phyloP scores from a whole-genome alignment of 2,797 vertebrate species.

The Argya squamiceps region DNA sequence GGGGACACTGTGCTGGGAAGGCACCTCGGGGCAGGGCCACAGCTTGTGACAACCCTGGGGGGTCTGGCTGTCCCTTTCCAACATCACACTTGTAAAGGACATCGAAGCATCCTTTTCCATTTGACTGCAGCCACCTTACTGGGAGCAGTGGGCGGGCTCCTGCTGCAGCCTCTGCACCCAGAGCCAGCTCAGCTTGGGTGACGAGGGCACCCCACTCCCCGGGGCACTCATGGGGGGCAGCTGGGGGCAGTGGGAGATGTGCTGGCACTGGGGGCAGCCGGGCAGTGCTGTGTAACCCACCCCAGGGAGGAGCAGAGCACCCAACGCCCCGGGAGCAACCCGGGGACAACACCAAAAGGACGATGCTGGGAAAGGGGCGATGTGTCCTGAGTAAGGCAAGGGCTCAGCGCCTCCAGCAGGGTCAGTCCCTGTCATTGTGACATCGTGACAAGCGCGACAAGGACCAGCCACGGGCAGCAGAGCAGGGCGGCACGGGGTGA shows the following conservation, averaged over 20 bases:
- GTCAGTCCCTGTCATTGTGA: neutral
- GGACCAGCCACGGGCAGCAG: rapidly evolving
- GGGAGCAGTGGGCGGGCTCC: neutral
- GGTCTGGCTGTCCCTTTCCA: neutral
- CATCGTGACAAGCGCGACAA: rapidly evolving
- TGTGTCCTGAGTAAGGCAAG: rapidly evolving
- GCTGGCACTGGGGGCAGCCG: neutral
- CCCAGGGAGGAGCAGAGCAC: neutral
- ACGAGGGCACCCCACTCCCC: rapidly evolving
- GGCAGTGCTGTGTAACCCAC: rapidly evolving
- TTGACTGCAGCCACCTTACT: neutral
- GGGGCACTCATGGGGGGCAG: rapidly evolving
- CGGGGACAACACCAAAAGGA: neutral
- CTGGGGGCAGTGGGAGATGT: rapidly evolving
- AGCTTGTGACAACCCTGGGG: rapidly evolving
- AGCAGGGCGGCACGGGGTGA: neutral
- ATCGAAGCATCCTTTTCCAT: neutral
- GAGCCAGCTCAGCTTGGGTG: rapidly evolving
- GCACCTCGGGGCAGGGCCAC: neutral
- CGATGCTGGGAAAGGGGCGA: neutral
- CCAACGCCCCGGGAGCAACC: neutral
- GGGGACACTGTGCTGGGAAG: rapidly evolving
- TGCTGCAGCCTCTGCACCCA: neutral
- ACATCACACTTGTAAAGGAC: rapidly evolving
- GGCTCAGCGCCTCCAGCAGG: rapidly evolving